Evolutionary conservation across 2,113 vertebrate genomes (phyloP), one percentile per base, ranked within the genome.

Genomic region (Rhinoptilus africanus): DNA sequence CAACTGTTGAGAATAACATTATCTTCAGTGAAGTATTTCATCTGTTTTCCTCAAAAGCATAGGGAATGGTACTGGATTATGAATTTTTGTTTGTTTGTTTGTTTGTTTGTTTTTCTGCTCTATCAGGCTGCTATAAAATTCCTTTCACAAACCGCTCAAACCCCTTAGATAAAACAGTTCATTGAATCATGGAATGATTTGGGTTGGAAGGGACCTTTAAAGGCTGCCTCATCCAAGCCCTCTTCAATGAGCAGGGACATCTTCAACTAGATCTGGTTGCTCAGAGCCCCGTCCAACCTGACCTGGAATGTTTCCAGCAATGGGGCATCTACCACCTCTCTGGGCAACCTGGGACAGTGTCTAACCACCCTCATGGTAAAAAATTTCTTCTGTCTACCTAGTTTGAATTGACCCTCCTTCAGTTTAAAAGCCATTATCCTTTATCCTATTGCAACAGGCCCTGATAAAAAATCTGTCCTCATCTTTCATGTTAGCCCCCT

Each of bases 171-270:
- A 34, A n/a, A 85, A 43, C 3, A 59, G 14, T 32, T 71, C 24
- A 39, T 20, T 35, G 16, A 30, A 54, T 56, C 28, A 35, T 30
- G 10, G 20, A 85, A 48, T 48, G 10, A 6, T 18, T 45, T 59
- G 16, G 6, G 12, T 41, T 57, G 34, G 30, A 85, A 76, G 11
- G 3, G 39, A 72, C 2, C 1, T 34, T 67, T 76, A 41, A 35
- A 45, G 2, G 8, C 26, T 47, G 22, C 16, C 11, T 64, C 22
- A 14, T 57, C 1, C 0, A 74, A 26, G 4, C 4, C 6, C 5
- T 6, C 12, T 37, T 12, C 4, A 34, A 18, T 16, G 12, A 32
- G 9, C 47, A 63, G 15, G 32, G 48, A 85, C 39, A 64, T 27
- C 39, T 54, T 27, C 72, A 48, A 22, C n/a, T 6, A 48, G 15